Percentiles rank a stretch among this genome's conserved stretches.
Evolutionary conservation across 2,888 invertebrate genomes (phyloP).

Genomic region (Plagodis dolabraria): DNA sequence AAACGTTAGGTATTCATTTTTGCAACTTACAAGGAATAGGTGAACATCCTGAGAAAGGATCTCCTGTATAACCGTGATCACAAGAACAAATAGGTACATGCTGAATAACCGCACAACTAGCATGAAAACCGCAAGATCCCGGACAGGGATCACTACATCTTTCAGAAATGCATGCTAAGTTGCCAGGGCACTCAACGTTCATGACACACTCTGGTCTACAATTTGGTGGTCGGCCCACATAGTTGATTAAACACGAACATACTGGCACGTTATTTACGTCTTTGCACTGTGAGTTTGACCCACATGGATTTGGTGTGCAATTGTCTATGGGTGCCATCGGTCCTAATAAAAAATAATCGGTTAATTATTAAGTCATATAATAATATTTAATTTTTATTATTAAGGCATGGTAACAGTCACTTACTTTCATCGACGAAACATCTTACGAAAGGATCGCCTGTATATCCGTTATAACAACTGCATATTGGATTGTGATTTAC

Average conservation of each 20-base stretch:
- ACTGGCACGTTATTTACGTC: constrained; percentile 87
- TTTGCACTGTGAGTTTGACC: constrained; percentile 90
- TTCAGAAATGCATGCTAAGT: constrained; percentile 89
- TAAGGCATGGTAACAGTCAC: constrained; percentile 48
- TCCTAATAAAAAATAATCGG: constrained; percentile 19
- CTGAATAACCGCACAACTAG: constrained; percentile 88
- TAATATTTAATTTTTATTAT: neutral
- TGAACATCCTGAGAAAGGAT: constrained; percentile 91
- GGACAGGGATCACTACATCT: constrained; percentile 90
- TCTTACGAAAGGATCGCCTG: constrained; percentile 91
- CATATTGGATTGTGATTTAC: constrained; percentile 92
- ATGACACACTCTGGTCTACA: constrained; percentile 91
- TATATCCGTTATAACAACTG: constrained; percentile 88
- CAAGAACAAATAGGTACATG: constrained; percentile 91
- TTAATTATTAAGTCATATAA: neutral
- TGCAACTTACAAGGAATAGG: constrained; percentile 83
- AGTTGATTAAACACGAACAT: constrained; percentile 90
- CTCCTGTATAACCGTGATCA: constrained; percentile 88
- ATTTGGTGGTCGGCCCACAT: constrained; percentile 91
- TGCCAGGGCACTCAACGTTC: constrained; percentile 89
- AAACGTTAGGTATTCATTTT: neutral
- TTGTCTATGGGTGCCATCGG: constrained; percentile 80
- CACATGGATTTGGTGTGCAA: constrained; percentile 90
- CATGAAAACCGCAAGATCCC: constrained; percentile 90
- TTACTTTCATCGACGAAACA: constrained; percentile 88